phyloP scores from a whole-genome alignment of 1,140 invertebrate genomes.

The Manduca sexta region DNA sequence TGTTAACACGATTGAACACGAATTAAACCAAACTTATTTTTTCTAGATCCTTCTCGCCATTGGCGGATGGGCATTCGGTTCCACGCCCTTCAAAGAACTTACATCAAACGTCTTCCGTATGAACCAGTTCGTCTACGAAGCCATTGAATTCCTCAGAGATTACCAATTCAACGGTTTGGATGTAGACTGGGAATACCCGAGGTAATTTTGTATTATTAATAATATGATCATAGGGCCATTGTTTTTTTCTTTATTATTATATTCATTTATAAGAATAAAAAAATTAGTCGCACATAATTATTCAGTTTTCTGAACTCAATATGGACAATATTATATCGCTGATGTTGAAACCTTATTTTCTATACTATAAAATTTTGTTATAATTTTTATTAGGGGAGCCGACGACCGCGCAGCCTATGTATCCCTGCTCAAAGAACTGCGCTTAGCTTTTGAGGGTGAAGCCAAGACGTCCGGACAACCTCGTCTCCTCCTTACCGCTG shows the following conservation, averaged over 20 bases:
- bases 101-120: constrained; percentile 93
- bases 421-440: constrained; percentile 86
- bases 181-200: constrained; percentile 97
- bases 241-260: background rate
- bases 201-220: constrained; percentile 64
- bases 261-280: too few relatives aligned
- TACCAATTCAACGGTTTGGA: constrained; percentile 97
- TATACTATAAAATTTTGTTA: too few relatives aligned
- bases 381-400: constrained; percentile 76
- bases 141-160: constrained; percentile 92
- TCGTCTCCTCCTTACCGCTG: constrained; percentile 88
- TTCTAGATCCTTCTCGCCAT: constrained; percentile 88
- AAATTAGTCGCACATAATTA: too few relatives aligned
- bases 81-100: constrained; percentile 93
- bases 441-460: constrained; percentile 93
- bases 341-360: too few relatives aligned
- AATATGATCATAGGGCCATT: too few relatives aligned
- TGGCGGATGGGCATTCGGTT: constrained; percentile 95
- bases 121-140: constrained; percentile 96
- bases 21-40: too few relatives aligned
- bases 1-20: too few relatives aligned
- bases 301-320: too few relatives aligned
- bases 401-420: constrained; percentile 89
- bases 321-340: too few relatives aligned
- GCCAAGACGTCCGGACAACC: constrained; percentile 85